Evolutionary conservation across 2,888 invertebrate species (phyloP).

Genomic region (Malthinus seriepunctatus): DNA sequence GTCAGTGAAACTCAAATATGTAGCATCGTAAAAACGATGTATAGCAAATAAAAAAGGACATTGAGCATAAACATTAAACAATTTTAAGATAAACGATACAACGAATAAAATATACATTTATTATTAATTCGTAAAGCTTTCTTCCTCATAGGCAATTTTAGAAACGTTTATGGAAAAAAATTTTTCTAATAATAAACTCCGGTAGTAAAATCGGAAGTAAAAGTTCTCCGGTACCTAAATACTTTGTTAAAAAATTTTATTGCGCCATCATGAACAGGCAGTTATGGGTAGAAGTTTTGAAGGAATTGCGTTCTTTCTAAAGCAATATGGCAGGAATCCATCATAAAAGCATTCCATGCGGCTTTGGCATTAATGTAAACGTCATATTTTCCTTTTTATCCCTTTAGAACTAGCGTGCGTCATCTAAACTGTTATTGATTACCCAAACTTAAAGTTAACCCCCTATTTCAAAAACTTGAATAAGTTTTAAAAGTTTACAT

Average conservation of each 20-base stretch:
- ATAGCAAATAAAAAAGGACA: conserved; percentile 17
- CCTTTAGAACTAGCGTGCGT: conserved; percentile 37
- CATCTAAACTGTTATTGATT: conserved; percentile 46
- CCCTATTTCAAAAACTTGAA: conserved; percentile 23
- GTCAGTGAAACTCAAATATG: conserved; percentile 21
- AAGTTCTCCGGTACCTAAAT: conserved; percentile 26
- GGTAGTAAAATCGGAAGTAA: conserved; percentile 1
- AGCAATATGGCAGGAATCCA: conserved; percentile 47
- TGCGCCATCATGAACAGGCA: conserved; percentile 40
- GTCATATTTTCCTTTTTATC: conserved; percentile 47
- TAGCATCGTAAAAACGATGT: conserved; percentile 23
- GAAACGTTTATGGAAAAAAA: no score
- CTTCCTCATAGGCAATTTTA: no score
- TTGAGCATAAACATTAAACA: conserved; percentile 17
- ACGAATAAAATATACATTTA: neutral
- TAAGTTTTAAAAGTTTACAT: conserved; percentile 28
- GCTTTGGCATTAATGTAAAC: conserved; percentile 47
- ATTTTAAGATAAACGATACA: neutral
- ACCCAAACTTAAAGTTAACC: conserved; percentile 29
- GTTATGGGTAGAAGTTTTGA: conserved; percentile 43
- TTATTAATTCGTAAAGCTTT: no score
- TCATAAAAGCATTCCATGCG: conserved; percentile 49
- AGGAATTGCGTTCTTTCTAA: conserved; percentile 43
- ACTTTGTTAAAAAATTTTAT: conserved; percentile 47
- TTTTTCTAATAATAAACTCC: no score